phyloP scores from a whole-genome alignment of 2,797 vertebrate species.

The Schizopygopsis pylzovi region DNA sequence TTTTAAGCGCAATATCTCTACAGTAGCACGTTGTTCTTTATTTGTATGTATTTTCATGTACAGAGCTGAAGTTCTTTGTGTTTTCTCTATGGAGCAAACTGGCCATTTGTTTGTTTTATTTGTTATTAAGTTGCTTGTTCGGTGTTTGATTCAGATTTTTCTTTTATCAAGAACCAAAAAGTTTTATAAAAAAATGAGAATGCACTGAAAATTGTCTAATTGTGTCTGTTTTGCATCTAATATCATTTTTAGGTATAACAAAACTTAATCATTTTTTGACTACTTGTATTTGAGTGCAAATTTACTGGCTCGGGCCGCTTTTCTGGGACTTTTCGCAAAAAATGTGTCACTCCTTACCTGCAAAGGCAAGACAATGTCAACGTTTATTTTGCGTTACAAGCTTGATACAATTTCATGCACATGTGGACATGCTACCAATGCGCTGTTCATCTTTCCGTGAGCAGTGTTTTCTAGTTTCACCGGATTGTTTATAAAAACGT shows the following conservation, averaged over 20 bases:
- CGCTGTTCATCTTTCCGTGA: background rate
- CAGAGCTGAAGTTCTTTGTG: slow-evolving; percentile 13
- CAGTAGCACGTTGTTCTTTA: background rate
- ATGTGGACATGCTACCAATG: background rate
- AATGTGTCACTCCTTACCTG: background rate
- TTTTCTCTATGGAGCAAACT: background rate
- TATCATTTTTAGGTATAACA: background rate
- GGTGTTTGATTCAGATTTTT: background rate
- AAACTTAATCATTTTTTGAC: background rate
- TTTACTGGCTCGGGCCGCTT: background rate
- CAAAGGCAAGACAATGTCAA: background rate
- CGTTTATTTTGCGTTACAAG: background rate
- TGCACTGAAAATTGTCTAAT: background rate
- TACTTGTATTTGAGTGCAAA: background rate
- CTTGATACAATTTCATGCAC: background rate
- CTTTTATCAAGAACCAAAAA: slow-evolving; percentile 2
- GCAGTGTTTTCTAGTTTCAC: background rate
- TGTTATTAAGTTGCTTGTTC: slow-evolving; percentile 31
- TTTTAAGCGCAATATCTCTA: background rate
- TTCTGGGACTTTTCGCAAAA: background rate
- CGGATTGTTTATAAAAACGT: background rate
- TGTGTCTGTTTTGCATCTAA: background rate
- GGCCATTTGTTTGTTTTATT: slow-evolving; percentile 16
- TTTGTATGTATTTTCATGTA: background rate
- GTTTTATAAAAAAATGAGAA: slow-evolving; percentile 36